A percentile compares a stretch with the other conserved stretches of the same genome.
These are phyloP conservation scores for Pelobates cultripes DNA, from an alignment of 2,797 vertebrate genomes.

Conservation along the genomic window DNA sequence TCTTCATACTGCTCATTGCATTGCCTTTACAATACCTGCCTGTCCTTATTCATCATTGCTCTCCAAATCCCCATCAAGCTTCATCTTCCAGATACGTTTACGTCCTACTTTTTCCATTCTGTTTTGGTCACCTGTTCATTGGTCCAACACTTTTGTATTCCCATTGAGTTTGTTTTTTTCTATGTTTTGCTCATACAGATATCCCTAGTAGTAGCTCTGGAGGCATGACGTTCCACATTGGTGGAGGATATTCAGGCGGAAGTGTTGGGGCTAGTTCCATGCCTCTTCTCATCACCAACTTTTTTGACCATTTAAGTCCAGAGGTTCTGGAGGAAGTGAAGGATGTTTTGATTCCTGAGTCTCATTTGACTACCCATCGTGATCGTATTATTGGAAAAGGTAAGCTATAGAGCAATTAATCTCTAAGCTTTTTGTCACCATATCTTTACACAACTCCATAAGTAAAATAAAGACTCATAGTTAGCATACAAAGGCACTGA, in stretches of 20 bases:
- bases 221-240: constrained; percentile 62
- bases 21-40: too few relatives aligned
- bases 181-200: constrained; percentile 44
- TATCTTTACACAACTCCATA: too few relatives aligned
- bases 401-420: constrained; percentile 53
- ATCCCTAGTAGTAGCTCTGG: constrained; percentile 58
- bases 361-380: constrained; percentile 81
- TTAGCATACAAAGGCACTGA: too few relatives aligned
- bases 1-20: too few relatives aligned
- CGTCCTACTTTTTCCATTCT: not conserved
- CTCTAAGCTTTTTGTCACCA: too few relatives aligned
- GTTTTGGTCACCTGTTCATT: not conserved
- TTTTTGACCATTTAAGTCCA: constrained; percentile 78
- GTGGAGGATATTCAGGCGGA: constrained; percentile 63
- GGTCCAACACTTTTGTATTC: not conserved
- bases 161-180: not conserved
- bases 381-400: constrained; percentile 94
- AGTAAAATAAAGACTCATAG: too few relatives aligned
- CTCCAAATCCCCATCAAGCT: too few relatives aligned
- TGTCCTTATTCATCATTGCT: too few relatives aligned
- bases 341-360: constrained; percentile 89
- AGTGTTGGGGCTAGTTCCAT: constrained; percentile 69
- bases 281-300: constrained; percentile 85
- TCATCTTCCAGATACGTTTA: too few relatives aligned
- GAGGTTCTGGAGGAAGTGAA: constrained; percentile 92